A percentile compares a stretch with the other conserved stretches of the same genome.
These are phyloP conservation scores for Cephonodes hylas DNA, from an alignment of 2,888 invertebrate genomes.

Conservation along the genomic window DNA sequence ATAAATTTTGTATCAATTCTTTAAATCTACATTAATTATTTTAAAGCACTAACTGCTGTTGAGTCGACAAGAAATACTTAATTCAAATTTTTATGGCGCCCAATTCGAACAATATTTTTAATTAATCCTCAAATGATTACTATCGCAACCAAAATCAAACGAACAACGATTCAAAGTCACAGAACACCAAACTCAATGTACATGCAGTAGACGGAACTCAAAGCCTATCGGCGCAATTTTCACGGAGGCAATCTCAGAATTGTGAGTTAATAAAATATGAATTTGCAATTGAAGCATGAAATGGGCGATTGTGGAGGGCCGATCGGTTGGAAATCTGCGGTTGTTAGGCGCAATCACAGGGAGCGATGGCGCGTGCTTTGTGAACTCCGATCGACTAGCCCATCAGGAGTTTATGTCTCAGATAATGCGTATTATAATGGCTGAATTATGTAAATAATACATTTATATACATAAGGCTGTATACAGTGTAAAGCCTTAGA, in stretches of 20 bases:
- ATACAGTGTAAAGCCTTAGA: too few species aligned
- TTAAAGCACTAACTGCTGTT: too few species aligned
- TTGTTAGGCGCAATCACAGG: constrained; percentile 5
- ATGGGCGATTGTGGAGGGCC: constrained; percentile 39
- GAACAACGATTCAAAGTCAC: background rate
- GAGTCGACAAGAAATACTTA: too few species aligned
- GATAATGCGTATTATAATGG: background rate
- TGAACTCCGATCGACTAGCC: background rate
- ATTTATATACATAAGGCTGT: too few species aligned
- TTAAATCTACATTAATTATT: too few species aligned
- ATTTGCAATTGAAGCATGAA: constrained; percentile 43
- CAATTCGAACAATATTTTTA: too few species aligned
- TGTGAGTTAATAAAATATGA: constrained; percentile 34
- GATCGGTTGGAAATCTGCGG: constrained; percentile 34
- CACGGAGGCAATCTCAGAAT: constrained; percentile 8
- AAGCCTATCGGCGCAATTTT: background rate
- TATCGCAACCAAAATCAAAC: background rate
- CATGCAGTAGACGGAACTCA: background rate
- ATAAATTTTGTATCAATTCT: too few species aligned
- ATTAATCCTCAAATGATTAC: too few species aligned
- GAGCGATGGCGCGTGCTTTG: background rate
- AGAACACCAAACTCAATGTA: background rate
- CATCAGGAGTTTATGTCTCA: background rate
- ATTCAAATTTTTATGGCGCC: too few species aligned
- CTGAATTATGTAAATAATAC: background rate